Evolutionary conservation across 2,888 invertebrate genomes (phyloP), one percentile per base, ranked within the genome.

Genomic region (Stenolophus ochropezus): DNA sequence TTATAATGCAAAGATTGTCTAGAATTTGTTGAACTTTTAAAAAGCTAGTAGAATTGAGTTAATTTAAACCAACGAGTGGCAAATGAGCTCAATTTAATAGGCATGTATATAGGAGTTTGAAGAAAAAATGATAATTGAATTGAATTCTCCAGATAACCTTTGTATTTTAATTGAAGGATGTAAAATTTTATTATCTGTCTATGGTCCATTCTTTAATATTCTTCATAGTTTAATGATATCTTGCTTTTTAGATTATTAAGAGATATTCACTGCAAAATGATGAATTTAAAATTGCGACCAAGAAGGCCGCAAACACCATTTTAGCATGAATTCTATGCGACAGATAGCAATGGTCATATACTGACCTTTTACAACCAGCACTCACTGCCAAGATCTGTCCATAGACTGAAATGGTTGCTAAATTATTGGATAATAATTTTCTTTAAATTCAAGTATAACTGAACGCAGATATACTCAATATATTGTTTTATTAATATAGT

Each of bases 331-430:
- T 51, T 76, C 42, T 58, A 76, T 76, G 76, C 4, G 76, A 76
- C 76, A 76, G 76, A 58, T 53, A 11, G 25, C 25, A 71, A 74
- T 74, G 49, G 74, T 74, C 74, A 23, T 23, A 21, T 61, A 23
- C 23, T 25, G 75, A 56, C 27, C 20, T 16, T n/a, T 33, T 18
- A 77, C 77, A 77, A 77, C 77, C 77, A 77, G 77, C 65, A 33
- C 42, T 65, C 77, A 77, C 77, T 77, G 77, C 77, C 77, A 77
- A 77, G 56, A 58, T 76, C 77, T 77, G 77, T 77, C 77, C 77
- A 65, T 65, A 65, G 56, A 27, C 42, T 76, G 47, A 69, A 69
- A 42, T 69, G 42, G 18, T 73, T 49, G 3, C 11, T 71, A 73
- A 73, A 16, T 47, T 49, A 42, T 11, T 73, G 14, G 14, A 20